A percentile compares a stretch with the other conserved stretches of the same genome.
Conservation (phyloP, 1,140 invertebrate species). For the Drosophila kurseongensis region DNA sequence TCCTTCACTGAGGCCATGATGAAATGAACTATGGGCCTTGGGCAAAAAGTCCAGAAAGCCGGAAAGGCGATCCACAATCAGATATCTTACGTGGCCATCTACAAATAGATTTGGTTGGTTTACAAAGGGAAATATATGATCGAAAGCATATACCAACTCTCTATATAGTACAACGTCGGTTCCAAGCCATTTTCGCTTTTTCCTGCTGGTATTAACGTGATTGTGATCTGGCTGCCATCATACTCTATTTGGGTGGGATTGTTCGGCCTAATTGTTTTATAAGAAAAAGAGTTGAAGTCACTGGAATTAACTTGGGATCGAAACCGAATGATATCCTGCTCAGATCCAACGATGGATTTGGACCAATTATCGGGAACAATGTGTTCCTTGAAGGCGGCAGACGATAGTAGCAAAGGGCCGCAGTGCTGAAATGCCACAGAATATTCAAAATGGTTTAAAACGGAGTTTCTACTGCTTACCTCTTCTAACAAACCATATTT, state of each 20-base stretch:
- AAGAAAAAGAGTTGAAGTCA: neutral
- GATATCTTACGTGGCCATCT: constrained; percentile 32
- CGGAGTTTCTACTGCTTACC: neutral
- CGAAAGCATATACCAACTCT: constrained; percentile 35
- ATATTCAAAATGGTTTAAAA: neutral
- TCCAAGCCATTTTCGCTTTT: constrained; percentile 2
- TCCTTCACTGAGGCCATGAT: constrained; percentile 13
- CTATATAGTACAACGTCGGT: constrained; percentile 25
- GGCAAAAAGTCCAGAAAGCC: constrained; percentile 52
- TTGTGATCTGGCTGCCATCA: neutral
- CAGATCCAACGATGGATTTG: constrained; percentile 35
- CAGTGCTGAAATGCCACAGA: constrained; percentile 25
- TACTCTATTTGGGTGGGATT: constrained; percentile 7
- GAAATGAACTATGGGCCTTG: constrained; percentile 36
- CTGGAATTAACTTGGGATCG: neutral
- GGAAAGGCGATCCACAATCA: constrained; percentile 46
- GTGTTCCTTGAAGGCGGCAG: constrained; percentile 47
- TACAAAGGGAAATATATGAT: neutral
- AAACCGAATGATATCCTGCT: constrained; percentile 16
- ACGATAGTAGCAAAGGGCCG: constrained; percentile 50
- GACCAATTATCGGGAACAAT: constrained; percentile 34
- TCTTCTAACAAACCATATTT: constrained; percentile 37
- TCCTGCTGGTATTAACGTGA: constrained; percentile 48
- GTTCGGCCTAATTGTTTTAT: constrained; percentile 13
- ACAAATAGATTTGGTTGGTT: neutral